Evolutionary conservation across 2,797 vertebrate genomes (phyloP), one percentile per base, ranked within the genome.

Genomic region (Alfaro cultratus): DNA sequence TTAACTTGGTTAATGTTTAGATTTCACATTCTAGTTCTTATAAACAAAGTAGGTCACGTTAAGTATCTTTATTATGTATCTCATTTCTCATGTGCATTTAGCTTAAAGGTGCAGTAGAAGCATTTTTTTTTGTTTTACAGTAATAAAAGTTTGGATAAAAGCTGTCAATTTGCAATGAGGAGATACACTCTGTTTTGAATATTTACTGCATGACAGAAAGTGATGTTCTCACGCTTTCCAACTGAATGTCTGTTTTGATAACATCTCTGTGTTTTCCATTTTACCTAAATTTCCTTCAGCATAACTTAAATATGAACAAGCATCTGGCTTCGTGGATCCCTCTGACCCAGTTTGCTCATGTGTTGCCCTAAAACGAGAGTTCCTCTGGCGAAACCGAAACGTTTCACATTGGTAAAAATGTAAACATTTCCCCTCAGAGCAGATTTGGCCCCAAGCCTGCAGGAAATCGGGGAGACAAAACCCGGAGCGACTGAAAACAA

Each of bases 401-500:
- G 36, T 64, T 16, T 31, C 36, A 31, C 29, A 39, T 9, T 23
- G 47, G n/a, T 8, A 47, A 31, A 82, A 64, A 57, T 43, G 29
- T 70, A 67, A 34, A 41, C 73, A 73, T 77, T 74, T 26, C 21
- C 60, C 18, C 31, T 26, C 5, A 49, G 55, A 43, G 79, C 81
- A 76, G 80, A 84, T 83, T 80, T 34, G 5, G 79, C 8, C 45
- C 57, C 51, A 23, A 4, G 68, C 74, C 77, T 23, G 72, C 55
- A 83, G 75, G 76, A 89, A 60, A 53, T 43, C 76, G 41, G 47
- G 31, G 47, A 85, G 60, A 79, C 51, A 83, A 84, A 81, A 80
- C 70, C 73, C 76, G 76, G 73, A 34, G 73, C 2, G 77, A 79
- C 34, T 9, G 43, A 83, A 73, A 88, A 89, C 90, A 91, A 75